Base-by-base conservation (phyloP, 2,113 vertebrate genomes). In the Neofelis nebulosa region DNA sequence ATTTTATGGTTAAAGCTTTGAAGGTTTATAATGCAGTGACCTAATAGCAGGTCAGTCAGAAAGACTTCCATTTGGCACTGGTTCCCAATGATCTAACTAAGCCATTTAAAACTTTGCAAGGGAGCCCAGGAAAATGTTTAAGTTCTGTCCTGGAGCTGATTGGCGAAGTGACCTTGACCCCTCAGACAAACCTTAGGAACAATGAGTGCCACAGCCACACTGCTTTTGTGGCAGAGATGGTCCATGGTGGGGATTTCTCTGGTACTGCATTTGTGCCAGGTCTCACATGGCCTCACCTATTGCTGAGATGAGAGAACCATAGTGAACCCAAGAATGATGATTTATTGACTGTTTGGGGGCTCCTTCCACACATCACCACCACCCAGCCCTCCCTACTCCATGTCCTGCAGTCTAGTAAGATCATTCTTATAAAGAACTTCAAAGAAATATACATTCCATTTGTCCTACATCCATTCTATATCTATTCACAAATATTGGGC, bases 21-120 rank as follows among this genome's bases (percentile, higher is more conserved):
- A 90, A 97, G 78, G 96, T 85, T 88, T 97, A 86, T 95, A 97
- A 95, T 94, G 81, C 96, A 97, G 33, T 91, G 83, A 55, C 86
- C 89, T 95, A 95, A 93, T 48, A 97, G 87, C 38, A 68, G 84
- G 97, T 96, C 96, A 96, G 38, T 52, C 91, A 95, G 79, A 95
- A 97, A 88, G 74, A 61, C 95, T 97, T 96, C 66, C 36, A 94
- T 92, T 98, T 98, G 95, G 96, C 96, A 93, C 16, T 19, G 3
- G 48, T 97, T 98, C 84, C 57, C 85, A 65, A 6, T 97, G 97
- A 91, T 94, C 88, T 97, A 96, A 89, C 71, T 73, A 84, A 96
- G 92, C 71, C 94, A 85, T 95, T 97, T 96, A 91, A 97, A 96
- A 81, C 84, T 95, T 81, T 61, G 61, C 0, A 16, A 95, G 71